Percentiles rank a stretch among this genome's conserved stretches.
Evolutionary conservation across 2,797 vertebrate genomes (phyloP).

Genomic region (Hydrolagus colliei): DNA sequence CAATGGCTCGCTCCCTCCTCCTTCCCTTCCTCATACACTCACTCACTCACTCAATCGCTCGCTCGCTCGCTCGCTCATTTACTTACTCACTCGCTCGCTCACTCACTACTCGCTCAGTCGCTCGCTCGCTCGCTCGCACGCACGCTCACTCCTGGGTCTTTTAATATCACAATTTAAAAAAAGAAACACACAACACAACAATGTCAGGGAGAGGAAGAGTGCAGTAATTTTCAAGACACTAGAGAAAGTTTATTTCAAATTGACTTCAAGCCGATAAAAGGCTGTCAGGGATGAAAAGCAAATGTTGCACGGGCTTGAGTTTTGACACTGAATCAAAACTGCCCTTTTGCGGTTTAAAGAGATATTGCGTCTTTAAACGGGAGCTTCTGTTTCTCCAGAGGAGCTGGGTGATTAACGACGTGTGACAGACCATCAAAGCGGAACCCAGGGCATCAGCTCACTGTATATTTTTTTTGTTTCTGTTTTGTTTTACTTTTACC

Average conservation of each 20-base stretch:
- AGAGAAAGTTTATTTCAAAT: background rate
- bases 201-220: no score
- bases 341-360: background rate
- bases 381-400: constrained; percentile 43
- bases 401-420: constrained; percentile 98
- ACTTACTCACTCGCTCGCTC: no score
- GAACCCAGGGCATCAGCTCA: constrained; percentile 99
- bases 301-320: background rate
- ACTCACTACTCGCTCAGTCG: no score
- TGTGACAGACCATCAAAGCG: constrained; percentile 99
- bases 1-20: no score
- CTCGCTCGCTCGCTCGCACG: no score
- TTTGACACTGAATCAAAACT: background rate
- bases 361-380: background rate
- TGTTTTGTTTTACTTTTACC: constrained; percentile 98
- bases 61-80: no score
- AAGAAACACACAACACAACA: no score
- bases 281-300: background rate
- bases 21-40: no score
- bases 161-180: no score
- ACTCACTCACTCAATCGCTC: no score
- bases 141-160: no score
- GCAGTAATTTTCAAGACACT: no score
- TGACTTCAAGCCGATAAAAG: background rate
- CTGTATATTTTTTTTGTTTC: constrained; percentile 79